phyloP scores from a whole-genome alignment of 2,888 invertebrate species.

The Cosmia trapezina region DNA sequence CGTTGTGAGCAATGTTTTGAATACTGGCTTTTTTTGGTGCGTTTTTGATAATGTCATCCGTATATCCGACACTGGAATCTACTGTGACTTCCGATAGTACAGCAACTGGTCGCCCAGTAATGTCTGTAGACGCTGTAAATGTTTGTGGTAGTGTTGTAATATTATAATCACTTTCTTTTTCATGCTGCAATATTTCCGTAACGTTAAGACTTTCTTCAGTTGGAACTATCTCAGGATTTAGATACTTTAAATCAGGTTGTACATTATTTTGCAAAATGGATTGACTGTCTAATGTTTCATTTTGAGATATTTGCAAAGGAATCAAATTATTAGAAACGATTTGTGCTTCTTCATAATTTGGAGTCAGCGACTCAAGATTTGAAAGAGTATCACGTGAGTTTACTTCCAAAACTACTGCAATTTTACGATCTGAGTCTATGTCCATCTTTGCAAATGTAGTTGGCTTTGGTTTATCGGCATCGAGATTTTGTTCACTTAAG shows the following conservation, averaged over 20 bases:
- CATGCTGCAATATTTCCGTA: slow-evolving; percentile 81
- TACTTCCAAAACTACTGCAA: slow-evolving; percentile 87
- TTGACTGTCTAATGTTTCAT: slow-evolving; percentile 86
- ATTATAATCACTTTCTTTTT: slow-evolving; percentile 80
- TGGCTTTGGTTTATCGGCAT: slow-evolving; percentile 77
- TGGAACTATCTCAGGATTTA: slow-evolving; percentile 76
- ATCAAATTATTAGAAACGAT: slow-evolving; percentile 75
- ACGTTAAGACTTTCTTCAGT: slow-evolving; percentile 76
- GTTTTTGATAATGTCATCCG: slow-evolving; percentile 61
- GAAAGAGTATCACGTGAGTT: slow-evolving; percentile 77
- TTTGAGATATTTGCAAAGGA: slow-evolving; percentile 82
- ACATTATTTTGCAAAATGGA: slow-evolving; percentile 69
- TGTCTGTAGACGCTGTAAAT: slow-evolving; percentile 81
- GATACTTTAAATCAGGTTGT: slow-evolving; percentile 74
- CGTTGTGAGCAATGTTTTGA: slow-evolving; percentile 88
- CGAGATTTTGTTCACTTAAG: slow-evolving; percentile 88
- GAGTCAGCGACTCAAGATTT: slow-evolving; percentile 72
- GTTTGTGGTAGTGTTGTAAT: slow-evolving; percentile 63
- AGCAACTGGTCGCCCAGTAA: slow-evolving; percentile 88
- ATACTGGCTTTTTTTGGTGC: slow-evolving; percentile 84
- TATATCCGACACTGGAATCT: slow-evolving; percentile 80
- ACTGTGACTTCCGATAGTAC: slow-evolving; percentile 85
- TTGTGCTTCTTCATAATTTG: slow-evolving; percentile 80
- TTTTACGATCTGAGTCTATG: slow-evolving; percentile 87
- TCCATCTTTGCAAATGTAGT: slow-evolving; percentile 88